Evolutionary conservation across 2,888 invertebrate genomes (phyloP), one percentile per base, ranked within the genome.

Genomic region (Drosophila anomelani): DNA sequence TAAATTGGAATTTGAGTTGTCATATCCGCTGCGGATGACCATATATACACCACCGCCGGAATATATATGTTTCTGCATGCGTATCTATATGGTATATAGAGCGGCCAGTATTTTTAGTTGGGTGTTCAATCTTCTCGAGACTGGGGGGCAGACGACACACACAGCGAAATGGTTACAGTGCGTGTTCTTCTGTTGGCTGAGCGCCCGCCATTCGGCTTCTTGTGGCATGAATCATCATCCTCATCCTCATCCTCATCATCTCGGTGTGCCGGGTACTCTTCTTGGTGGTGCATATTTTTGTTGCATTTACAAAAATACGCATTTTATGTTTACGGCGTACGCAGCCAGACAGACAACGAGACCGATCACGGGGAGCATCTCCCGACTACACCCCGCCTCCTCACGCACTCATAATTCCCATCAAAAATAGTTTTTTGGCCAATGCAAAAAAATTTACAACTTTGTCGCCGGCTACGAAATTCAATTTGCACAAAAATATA

Each of bases 281-380:
- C 46, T 23, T 17, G 7, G 29, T 34, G 10, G 4, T 20, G 49
- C 49, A 49, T 49, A 49, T 32, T 32, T 54, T 80, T 78, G 89
- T 66, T 73, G 86, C 82, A 89, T 78, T 82, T 88, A 90, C 75
- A 73, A 73, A 73, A 73, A 73, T 73, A 73, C 76, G 76, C 74
- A 89, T 85, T 79, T 89, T 77, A 87, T 89, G 89, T 89, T 90
- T 90, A 90, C 90, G 87, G 81, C 80, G 64, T 12, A 49, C 49
- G 49, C 49, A 20, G 67, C 62, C 78, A 75, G 67, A 73, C 79
- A 71, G 66, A 53, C 47, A 36, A 53, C 51, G 34, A 53, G 51
- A 34, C 51, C 51, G 34, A 32, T 4, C 17, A 32, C 13, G 62
- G 84, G 67, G 62, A 77, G 44, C 20, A 13, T 13, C 49, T 17